Base-by-base conservation (phyloP, 2,113 vertebrate genomes). In the Prochilodus magdalenae region DNA sequence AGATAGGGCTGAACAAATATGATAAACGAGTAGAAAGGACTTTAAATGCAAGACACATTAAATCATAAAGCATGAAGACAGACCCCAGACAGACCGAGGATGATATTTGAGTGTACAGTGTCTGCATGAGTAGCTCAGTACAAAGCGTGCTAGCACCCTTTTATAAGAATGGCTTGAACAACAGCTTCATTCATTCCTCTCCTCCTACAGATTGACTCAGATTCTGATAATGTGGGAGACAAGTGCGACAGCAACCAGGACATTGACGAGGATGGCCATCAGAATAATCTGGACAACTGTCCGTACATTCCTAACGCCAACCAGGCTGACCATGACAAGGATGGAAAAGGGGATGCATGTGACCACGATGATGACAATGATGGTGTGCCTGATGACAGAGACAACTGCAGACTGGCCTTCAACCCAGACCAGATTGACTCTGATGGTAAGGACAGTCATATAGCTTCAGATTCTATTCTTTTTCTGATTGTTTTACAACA, bases 291-390 rank as follows among this genome's bases (percentile, higher is more conserved):
- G 89, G 98, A 99, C 93, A 99, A 99, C 88, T 99, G 98, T 73
- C 98, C 98, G n/a, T 99, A 99, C 57, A 96, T 99, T 81, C 87
- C 98, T 40, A 99, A 99, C 29, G 94, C 98, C 78, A 99, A 99
- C 92, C 98, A 99, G 91, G 98, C 93, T 1, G 98, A 99, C 88
- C 98, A 99, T 0, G 98, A 99, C 86, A 98, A 99, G 81, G 98
- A 99, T 27, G 98, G 98, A 86, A 99, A 98, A 91, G 98, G 98
- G 40, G 98, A 99, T 10, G 98, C 96, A 84, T 99, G 98, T 55
- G 98, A 99, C 91, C 96, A 98, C 0, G 98, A 99, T n/a, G 98
- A 99, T n/a, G 98, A 99, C 89, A 98, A 99, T 5, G 98, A 99
- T 2, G 98, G 97, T 40, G 92, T 99, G 80, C 97, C 98, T n/a